phyloP scores from a whole-genome alignment of 2,888 invertebrate genomes.

The Cheilosia vernalis region DNA sequence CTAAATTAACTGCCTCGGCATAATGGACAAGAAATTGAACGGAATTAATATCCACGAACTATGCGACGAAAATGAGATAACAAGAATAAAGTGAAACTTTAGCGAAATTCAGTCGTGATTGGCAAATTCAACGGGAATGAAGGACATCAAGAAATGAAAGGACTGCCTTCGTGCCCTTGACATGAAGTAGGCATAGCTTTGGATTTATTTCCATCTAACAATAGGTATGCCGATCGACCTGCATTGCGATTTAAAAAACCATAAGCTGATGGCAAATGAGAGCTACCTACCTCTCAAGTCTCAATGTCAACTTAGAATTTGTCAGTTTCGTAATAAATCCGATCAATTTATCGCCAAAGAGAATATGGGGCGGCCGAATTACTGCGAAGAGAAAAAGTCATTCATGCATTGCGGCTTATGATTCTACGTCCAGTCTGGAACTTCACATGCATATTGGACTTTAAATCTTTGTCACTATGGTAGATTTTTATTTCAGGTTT shows the following conservation, averaged over 20 bases:
- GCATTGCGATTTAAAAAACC: constrained; percentile 12
- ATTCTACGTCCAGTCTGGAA: not conserved
- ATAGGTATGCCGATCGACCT: constrained; percentile 11
- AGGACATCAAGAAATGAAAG: constrained; percentile 26
- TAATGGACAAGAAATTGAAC: constrained; percentile 51
- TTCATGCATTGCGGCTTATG: not conserved
- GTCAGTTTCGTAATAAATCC: constrained; percentile 15
- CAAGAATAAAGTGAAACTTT: constrained; percentile 37
- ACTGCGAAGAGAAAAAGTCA: not conserved
- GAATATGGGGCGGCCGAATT: not conserved
- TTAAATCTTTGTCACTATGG: not conserved
- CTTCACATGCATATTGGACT: not conserved
- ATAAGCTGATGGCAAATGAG: constrained; percentile 8
- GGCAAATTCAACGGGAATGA: constrained; percentile 26
- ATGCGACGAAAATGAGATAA: not conserved
- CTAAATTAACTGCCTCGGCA: constrained; percentile 59
- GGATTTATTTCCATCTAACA: constrained; percentile 8
- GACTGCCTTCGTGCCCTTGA: constrained; percentile 21
- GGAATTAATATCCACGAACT: constrained; percentile 31
- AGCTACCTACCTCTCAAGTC: not conserved
- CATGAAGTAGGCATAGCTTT: constrained; percentile 9
- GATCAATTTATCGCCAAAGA: constrained; percentile 4
- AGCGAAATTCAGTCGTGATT: constrained; percentile 42
- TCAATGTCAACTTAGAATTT: constrained; percentile 29
- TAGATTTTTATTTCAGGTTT: no score